Evolutionary conservation across 2,888 invertebrate species (phyloP).

Genomic region (Hoplodrina blanda): DNA sequence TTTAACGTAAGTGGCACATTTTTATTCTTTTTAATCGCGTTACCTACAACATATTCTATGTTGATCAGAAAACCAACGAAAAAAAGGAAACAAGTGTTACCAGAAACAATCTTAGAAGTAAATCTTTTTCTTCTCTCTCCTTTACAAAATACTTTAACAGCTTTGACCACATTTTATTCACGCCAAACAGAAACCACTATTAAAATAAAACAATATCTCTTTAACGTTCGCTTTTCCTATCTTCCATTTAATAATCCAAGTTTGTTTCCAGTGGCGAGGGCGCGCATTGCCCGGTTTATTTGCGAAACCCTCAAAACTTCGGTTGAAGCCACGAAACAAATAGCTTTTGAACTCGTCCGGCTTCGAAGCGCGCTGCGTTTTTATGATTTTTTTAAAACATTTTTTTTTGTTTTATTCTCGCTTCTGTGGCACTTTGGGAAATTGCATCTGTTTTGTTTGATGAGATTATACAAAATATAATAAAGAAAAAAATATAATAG

Average conservation of each 20-base stretch:
- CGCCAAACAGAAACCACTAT: slow-evolving; percentile 33
- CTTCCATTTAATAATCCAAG: slow-evolving; percentile 62
- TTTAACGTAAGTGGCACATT: too few species aligned
- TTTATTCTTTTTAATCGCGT: too few species aligned
- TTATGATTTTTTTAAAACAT: slow-evolving; percentile 61
- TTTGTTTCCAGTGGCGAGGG: slow-evolving; percentile 65
- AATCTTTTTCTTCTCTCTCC: slow-evolving; percentile 9
- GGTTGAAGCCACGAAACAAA: slow-evolving; percentile 68
- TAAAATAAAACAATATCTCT: slow-evolving; percentile 62
- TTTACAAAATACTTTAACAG: slow-evolving; percentile 20
- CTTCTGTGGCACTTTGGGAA: slow-evolving; percentile 21
- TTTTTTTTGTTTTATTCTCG: slow-evolving; percentile 16
- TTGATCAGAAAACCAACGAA: neutral
- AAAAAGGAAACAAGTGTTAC: slow-evolving; percentile 7
- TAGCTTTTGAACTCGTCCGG: slow-evolving; percentile 66
- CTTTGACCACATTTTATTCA: slow-evolving; percentile 37
- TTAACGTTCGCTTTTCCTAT: slow-evolving; percentile 50
- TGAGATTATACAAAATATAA: neutral
- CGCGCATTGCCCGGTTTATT: slow-evolving; percentile 71
- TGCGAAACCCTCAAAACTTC: slow-evolving; percentile 75
- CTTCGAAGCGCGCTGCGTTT: slow-evolving; percentile 55
- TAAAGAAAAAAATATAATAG: neutral
- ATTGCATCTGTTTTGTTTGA: slow-evolving; percentile 46
- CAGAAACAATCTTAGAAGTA: neutral
- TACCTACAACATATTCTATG: neutral